Evolutionary conservation across 2,113 vertebrate species (phyloP), one percentile per base, ranked within the genome.

Genomic region (Noturus placidus): DNA sequence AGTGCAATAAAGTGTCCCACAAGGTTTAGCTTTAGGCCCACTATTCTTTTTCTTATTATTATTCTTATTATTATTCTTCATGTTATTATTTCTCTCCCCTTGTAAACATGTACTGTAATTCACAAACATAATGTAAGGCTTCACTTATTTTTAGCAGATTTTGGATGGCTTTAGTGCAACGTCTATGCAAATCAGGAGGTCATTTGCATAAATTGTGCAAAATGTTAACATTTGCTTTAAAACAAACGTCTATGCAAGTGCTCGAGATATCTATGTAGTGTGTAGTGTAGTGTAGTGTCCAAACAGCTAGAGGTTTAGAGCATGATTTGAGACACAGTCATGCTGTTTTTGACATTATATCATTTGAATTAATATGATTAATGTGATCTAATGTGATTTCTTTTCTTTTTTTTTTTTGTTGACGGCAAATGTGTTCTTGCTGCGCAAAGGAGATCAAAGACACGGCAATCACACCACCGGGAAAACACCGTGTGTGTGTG

Each of bases 401-500:
- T 50, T 50, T 50, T 50, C 46, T 46, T n/a, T n/a, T 46, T 50
- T 50, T 50, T 46, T 50, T 50, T 50, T 50, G 46, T 50, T 50
- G 5, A 3, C 74, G 87, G 61, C 82, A 85, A 84, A 56, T n/a
- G 57, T 63, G 83, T 38, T 81, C 56, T 81, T 59, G 54, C 78
- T 25, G 78, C 11, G 27, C 13, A 27, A 61, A 61, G 61, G 33
- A 82, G 50, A 88, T 91, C 88, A 88, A 89, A 89, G 86, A 74
- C 80, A 81, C 20, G 52, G 50, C 22, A 65, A 38, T 19, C 50
- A 14, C 30, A 85, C 78, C 76, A 86, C 86, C 78, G 65, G 35
- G 63, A 87, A 77, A 79, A 33, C 25, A 50, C 22, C 35, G 70
- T 85, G 56, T 77, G 76, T 80, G 46, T 86, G 59, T 88, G 61